Evolutionary conservation across 2,113 vertebrate species (phyloP), one percentile per base, ranked within the genome.

Genomic region (Ancistrus triradiatus): DNA sequence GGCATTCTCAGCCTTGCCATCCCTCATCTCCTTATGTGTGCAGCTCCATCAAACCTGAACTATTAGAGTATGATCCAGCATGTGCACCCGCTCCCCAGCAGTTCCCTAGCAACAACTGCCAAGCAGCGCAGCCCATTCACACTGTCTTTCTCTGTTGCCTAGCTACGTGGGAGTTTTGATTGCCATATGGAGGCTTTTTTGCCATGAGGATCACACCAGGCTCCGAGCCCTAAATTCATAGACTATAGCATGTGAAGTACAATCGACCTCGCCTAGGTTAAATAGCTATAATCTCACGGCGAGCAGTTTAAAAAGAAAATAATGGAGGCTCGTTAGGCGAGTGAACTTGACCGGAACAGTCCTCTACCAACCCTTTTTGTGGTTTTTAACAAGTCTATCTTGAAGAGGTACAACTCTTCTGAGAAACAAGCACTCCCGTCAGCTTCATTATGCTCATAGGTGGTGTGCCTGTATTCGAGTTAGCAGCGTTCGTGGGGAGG

Each of bases 51-150:
- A 87, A 82, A 83, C 84, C 78, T 73, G 75, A 82, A 78, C 85
- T 82, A 86, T 88, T 85, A 85, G 78, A 78, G 73, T 74, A 81
- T 83, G 85, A 87, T 85, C 84, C 85, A 86, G 85, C 68, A 72
- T 78, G 78, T 73, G 77, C 77, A 73, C 49, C 70, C 46, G 81
- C 85, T 85, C 79, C 80, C 78, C 66, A 69, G 80, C 83, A 84
- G 88, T 89, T 90, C 84, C 88, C 84, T 90, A 89, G 88, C 88
- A 90, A 90, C 88, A 73, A 77, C 84, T 78, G 48, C 68, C 80
- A 77, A 85, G 84, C 80, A 44, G 73, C 70, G 78, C 68, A 80
- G 80, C 74, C 76, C 79, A 6, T 64, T 75, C 77, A 74, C 77
- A 80, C 82, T 83, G 79, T 86, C 84, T 77, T 79, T 83, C 80